phyloP scores from a whole-genome alignment of 2,113 vertebrate genomes.

The Pimephales promelas region DNA sequence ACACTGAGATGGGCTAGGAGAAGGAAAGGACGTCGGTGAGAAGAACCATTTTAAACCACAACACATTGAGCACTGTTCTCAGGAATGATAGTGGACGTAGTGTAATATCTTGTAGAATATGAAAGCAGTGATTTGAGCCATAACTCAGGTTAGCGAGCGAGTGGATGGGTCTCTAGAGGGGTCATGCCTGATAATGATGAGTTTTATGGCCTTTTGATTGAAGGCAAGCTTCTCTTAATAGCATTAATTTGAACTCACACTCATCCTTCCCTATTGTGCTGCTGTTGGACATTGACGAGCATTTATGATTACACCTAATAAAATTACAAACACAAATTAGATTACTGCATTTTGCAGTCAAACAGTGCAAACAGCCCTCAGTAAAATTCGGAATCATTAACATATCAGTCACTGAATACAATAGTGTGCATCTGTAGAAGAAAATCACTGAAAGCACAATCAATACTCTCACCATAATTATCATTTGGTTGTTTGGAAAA shows the following conservation, averaged over 20 bases:
- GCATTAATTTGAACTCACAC: slow-evolving; percentile 51
- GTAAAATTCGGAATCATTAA: slow-evolving; percentile 35
- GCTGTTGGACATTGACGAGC: slow-evolving; percentile 31
- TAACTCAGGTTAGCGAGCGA: slow-evolving; percentile 50
- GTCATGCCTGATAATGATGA: slow-evolving; percentile 37
- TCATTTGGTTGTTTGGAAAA: slow-evolving; percentile 9
- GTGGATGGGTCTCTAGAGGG: slow-evolving; percentile 34
- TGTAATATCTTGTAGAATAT: slow-evolving; percentile 41
- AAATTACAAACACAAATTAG: slow-evolving; percentile 47
- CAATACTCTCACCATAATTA: slow-evolving; percentile 26
- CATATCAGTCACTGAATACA: slow-evolving; percentile 6
- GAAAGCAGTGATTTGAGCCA: slow-evolving; percentile 55
- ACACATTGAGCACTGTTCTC: not conserved
- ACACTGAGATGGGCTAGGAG: too few species aligned
- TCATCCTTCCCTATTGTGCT: slow-evolving; percentile 33
- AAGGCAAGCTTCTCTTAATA: slow-evolving; percentile 45
- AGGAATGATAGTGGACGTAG: not conserved
- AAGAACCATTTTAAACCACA: not conserved
- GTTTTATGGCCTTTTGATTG: slow-evolving; percentile 45
- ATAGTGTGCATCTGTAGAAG: not conserved
- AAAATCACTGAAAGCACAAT: slow-evolving; percentile 24
- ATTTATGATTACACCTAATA: slow-evolving; percentile 43
- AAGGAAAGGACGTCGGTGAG: not conserved
- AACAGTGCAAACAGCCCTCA: not conserved
- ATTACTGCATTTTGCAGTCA: slow-evolving; percentile 20